A percentile compares a stretch with the other conserved stretches of the same genome.
Evolutionary conservation across 2,888 invertebrate genomes (phyloP).

Genomic region (Calameuta filiformis): DNA sequence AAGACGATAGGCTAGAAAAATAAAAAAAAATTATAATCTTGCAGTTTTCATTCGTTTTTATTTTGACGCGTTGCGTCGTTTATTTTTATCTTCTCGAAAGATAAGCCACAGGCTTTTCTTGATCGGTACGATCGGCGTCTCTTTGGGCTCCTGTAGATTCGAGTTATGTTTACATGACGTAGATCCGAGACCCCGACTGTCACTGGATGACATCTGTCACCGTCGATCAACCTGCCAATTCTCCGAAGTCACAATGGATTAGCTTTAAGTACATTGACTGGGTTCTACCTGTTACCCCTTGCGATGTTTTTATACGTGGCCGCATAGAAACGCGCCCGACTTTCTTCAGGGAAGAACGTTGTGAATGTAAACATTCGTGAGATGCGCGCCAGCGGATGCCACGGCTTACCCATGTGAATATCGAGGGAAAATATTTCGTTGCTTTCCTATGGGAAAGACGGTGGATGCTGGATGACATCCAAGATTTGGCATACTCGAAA

Average conservation of each 20-base stretch:
- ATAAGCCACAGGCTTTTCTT: neutral
- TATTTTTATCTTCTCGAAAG: constrained; percentile 24
- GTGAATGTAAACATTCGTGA: constrained; percentile 53
- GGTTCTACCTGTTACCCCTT: constrained; percentile 22
- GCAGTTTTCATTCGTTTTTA: neutral
- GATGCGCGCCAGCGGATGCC: neutral
- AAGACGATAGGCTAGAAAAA: too few species aligned
- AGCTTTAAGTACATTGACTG: constrained; percentile 36
- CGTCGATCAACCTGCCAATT: constrained; percentile 40
- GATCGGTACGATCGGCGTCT: neutral
- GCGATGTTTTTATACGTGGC: constrained; percentile 52
- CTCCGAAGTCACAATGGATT: constrained; percentile 30
- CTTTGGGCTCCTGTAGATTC: neutral
- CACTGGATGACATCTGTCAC: constrained; percentile 42
- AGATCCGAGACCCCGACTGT: neutral
- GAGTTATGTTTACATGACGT: neutral
- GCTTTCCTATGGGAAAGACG: neutral
- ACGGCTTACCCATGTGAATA: neutral
- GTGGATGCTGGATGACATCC: neutral
- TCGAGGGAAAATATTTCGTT: neutral
- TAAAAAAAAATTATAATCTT: too few species aligned
- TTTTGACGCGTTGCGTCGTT: constrained; percentile 18
- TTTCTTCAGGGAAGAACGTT: constrained; percentile 39
- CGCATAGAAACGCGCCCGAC: constrained; percentile 26
- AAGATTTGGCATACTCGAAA: neutral